Conservation (phyloP, 2,797 vertebrate species). For the Phataginus tetradactyla region DNA sequence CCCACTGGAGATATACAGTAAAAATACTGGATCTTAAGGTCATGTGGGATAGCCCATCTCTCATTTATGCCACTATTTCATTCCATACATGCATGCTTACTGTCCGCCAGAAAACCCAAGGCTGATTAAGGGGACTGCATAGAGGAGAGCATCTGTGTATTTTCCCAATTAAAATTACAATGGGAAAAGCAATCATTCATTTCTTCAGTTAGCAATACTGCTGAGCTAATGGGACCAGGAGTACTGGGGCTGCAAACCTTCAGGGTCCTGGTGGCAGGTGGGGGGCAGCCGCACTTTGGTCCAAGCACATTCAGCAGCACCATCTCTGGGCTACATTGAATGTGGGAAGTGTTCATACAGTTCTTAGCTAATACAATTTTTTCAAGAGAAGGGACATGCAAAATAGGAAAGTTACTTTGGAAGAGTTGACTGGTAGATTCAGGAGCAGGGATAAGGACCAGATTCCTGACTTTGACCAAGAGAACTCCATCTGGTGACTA, state of each 20-base stretch:
- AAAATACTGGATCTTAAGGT: neutral
- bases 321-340: neutral
- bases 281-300: neutral
- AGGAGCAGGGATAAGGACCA: neutral
- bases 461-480: neutral
- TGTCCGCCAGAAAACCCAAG: neutral
- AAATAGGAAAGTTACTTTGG: neutral
- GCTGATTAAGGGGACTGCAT: neutral
- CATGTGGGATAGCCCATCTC: neutral
- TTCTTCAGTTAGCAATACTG: neutral
- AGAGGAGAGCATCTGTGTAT: neutral
- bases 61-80: neutral
- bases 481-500: neutral
- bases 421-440: neutral
- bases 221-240: neutral
- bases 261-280: neutral
- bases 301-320: neutral
- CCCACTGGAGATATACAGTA: neutral
- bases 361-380: neutral
- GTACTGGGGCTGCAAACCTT: neutral
- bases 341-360: neutral
- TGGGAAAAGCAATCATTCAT: neutral
- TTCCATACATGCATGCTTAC: neutral
- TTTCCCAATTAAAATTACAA: neutral
- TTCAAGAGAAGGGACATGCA: neutral